These are phyloP conservation scores for Nothoprocta pentlandii DNA, from an alignment of 2,113 vertebrate species.

Conservation along the genomic window DNA sequence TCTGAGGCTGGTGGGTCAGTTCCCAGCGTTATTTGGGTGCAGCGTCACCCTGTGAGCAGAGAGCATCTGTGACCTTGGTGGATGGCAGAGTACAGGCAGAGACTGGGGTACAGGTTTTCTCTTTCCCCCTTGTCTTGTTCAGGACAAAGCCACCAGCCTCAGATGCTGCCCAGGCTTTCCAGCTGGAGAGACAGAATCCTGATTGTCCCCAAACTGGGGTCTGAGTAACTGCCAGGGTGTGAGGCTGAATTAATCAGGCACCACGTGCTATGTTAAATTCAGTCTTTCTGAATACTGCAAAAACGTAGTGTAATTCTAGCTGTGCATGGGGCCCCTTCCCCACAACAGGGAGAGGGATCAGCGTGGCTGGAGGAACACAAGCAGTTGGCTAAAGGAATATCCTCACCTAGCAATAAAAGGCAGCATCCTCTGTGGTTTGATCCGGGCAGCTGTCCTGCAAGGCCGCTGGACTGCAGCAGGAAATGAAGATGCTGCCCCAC, in stretches of 20 bases:
- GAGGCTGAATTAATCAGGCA: neutral
- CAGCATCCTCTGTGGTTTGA: neutral
- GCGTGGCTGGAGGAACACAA: neutral
- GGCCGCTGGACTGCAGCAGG: neutral
- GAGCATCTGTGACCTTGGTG: no score
- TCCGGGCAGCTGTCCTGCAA: neutral
- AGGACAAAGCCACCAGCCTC: no score
- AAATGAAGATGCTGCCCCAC: neutral
- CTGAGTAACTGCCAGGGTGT: accelerated
- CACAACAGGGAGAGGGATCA: accelerated
- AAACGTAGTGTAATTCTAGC: neutral
- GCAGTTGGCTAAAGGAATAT: neutral
- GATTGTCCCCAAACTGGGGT: neutral
- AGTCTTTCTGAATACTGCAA: neutral
- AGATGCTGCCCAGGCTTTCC: no score
- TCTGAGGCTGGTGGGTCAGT: neutral
- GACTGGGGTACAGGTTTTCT: no score
- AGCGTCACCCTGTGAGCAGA: neutral
- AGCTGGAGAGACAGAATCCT: neutral
- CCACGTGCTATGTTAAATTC: neutral
- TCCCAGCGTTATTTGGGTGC: neutral
- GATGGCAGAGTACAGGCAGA: no score
- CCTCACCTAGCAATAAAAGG: neutral
- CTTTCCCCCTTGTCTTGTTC: no score
- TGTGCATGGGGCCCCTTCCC: neutral